Conservation (phyloP, 64 coral and sea anemone species). For the Actinia tenebrosa region DNA sequence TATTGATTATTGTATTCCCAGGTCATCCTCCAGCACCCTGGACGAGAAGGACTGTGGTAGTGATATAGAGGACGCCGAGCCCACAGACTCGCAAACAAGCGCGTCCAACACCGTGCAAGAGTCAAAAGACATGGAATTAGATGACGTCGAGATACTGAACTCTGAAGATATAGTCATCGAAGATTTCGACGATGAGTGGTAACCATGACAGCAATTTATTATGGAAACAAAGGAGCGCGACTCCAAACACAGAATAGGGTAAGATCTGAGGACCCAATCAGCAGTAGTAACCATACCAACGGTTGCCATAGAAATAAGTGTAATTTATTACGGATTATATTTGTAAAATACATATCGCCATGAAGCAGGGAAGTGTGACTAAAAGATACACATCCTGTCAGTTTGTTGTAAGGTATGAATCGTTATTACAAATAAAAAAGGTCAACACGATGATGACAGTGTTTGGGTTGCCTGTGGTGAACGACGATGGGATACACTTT, state of each 20-base stretch:
- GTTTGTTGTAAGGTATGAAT: no score
- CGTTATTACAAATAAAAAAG: no score
- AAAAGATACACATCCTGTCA: no score
- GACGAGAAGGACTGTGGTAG: conserved; percentile 79
- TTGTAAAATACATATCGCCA: background rate
- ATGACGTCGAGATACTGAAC: background rate
- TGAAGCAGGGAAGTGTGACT: no score
- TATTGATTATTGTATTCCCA: background rate
- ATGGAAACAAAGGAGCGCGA: background rate
- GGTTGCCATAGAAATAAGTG: background rate
- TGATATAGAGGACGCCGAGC: conserved; percentile 37
- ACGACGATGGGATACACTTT: no score
- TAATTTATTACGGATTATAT: background rate
- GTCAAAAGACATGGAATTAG: conserved; percentile 15
- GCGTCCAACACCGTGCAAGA: background rate
- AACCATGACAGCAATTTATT: background rate
- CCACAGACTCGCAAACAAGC: background rate
- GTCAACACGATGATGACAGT: no score
- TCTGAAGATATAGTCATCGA: conserved; percentile 32
- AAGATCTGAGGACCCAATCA: no score
- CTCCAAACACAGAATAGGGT: background rate
- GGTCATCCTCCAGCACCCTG: conserved; percentile 47
- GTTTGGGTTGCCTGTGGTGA: no score
- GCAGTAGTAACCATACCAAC: background rate
- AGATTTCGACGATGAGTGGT: conserved; percentile 57